phyloP scores from a whole-genome alignment of 2,797 vertebrate genomes.

The Clarias laeviceps region DNA sequence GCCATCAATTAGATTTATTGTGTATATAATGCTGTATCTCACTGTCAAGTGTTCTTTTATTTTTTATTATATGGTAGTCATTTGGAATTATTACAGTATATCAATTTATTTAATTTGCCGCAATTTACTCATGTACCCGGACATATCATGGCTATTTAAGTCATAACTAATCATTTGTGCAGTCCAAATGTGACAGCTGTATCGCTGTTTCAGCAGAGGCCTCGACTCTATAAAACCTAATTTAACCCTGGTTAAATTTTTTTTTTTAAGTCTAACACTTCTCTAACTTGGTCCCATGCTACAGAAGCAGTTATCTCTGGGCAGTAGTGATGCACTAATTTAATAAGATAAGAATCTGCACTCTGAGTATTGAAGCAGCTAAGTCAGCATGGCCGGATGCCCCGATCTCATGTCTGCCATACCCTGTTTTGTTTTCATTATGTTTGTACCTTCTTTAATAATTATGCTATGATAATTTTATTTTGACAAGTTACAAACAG shows the following conservation, averaged over 20 bases:
- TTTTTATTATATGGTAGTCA: no score
- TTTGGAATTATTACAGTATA: background rate
- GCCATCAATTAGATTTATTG: background rate
- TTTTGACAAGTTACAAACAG: background rate
- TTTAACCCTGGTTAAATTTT: background rate
- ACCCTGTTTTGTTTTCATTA: background rate
- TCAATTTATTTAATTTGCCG: background rate
- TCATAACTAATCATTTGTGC: slow-evolving; percentile 14
- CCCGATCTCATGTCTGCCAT: slow-evolving; percentile 33
- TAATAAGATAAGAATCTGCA: slow-evolving; percentile 31
- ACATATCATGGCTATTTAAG: background rate
- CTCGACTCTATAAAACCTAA: background rate
- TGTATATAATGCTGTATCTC: background rate
- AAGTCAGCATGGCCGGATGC: slow-evolving; percentile 37
- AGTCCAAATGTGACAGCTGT: background rate
- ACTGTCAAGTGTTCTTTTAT: background rate
- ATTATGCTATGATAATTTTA: background rate
- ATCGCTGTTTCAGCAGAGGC: slow-evolving; percentile 3
- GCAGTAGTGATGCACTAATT: slow-evolving; percentile 34
- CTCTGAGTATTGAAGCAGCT: slow-evolving; percentile 24
- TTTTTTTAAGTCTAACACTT: background rate
- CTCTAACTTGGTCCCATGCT: background rate
- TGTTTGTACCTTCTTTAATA: background rate
- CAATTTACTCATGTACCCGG: background rate
- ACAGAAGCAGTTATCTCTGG: slow-evolving; percentile 33